phyloP scores from a whole-genome alignment of 23 tunicate genomes.

The Clavelina lepadiformis region DNA sequence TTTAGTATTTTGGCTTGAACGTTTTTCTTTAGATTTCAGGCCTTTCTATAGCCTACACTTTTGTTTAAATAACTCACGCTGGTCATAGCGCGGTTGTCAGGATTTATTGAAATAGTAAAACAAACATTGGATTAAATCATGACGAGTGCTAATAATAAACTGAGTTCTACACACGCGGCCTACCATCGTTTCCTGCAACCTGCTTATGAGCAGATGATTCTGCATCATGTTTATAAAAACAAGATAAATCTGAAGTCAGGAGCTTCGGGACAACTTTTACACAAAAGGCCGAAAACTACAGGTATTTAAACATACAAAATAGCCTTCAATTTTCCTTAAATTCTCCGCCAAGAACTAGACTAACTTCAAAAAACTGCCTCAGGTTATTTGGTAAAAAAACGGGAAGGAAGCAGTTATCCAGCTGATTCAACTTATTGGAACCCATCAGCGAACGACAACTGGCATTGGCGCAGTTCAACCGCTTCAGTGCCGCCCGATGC shows the following conservation, averaged over 20 bases:
- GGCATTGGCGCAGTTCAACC: constrained; percentile 53
- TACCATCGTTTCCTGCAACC: constrained; percentile 82
- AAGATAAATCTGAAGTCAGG: constrained; percentile 81
- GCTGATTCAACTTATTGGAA: constrained; percentile 72
- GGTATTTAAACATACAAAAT: constrained; percentile 23
- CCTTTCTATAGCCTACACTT: too few species aligned
- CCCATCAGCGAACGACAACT: constrained; percentile 61
- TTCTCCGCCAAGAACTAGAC: too few species aligned
- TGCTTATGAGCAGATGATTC: constrained; percentile 76
- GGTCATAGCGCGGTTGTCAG: too few species aligned
- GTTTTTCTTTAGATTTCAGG: too few species aligned
- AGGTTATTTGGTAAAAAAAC: constrained; percentile 69
- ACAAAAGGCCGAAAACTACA: constrained; percentile 88
- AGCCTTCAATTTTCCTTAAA: not conserved
- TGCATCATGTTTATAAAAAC: constrained; percentile 77
- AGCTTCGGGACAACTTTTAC: constrained; percentile 69
- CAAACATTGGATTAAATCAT: too few species aligned
- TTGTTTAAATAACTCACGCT: too few species aligned
- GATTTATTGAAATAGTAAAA: too few species aligned
- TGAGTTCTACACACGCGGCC: constrained; percentile 48
- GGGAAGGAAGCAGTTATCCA: constrained; percentile 53
- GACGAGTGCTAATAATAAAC: too few species aligned
- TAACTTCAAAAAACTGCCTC: not conserved
- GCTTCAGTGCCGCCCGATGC: constrained; percentile 43
- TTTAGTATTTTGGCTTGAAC: too few species aligned